A percentile compares a stretch with the other conserved stretches of the same genome.
phyloP scores from a whole-genome alignment of 2,888 invertebrate species.

The Amblyteles armatorius region DNA sequence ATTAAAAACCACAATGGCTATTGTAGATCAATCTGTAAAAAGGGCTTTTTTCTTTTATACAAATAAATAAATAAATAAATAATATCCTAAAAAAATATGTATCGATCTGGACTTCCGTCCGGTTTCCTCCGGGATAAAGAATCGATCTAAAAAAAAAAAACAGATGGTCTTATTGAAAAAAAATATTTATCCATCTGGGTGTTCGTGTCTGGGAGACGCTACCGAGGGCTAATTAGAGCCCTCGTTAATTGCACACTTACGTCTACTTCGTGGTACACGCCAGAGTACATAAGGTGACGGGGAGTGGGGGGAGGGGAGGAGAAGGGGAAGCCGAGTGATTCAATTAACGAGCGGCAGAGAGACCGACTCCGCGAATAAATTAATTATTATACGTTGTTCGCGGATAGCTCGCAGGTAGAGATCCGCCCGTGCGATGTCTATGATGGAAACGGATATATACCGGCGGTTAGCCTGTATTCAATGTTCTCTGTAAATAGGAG shows the following conservation, averaged over 20 bases:
- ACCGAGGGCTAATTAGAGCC: slow-evolving; percentile 56
- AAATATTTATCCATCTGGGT: slow-evolving; percentile 19
- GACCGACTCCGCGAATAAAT: slow-evolving; percentile 63
- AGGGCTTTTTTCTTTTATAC: background rate
- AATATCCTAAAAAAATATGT: slow-evolving; percentile 3
- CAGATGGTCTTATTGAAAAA: slow-evolving; percentile 18
- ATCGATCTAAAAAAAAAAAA: background rate
- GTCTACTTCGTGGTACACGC: slow-evolving; percentile 37
- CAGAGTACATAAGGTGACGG: slow-evolving; percentile 11
- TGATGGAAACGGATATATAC: slow-evolving; percentile 59
- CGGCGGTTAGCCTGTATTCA: slow-evolving; percentile 32
- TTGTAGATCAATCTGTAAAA: background rate
- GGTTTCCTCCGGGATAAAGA: background rate
- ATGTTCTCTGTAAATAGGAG: slow-evolving; percentile 64
- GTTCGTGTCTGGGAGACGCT: slow-evolving; percentile 37
- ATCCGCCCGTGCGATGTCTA: slow-evolving; percentile 62
- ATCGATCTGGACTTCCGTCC: slow-evolving; percentile 24
- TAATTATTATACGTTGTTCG: slow-evolving; percentile 65
- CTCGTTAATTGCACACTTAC: slow-evolving; percentile 63
- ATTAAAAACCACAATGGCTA: background rate
- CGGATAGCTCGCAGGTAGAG: slow-evolving; percentile 50
- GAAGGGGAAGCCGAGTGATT: slow-evolving; percentile 29
- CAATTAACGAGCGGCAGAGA: slow-evolving; percentile 61
- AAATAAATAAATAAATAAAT: background rate
- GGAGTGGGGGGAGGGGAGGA: slow-evolving; percentile 15